Base-by-base conservation (phyloP, 2,113 vertebrate genomes). In the Clinocottus analis region DNA sequence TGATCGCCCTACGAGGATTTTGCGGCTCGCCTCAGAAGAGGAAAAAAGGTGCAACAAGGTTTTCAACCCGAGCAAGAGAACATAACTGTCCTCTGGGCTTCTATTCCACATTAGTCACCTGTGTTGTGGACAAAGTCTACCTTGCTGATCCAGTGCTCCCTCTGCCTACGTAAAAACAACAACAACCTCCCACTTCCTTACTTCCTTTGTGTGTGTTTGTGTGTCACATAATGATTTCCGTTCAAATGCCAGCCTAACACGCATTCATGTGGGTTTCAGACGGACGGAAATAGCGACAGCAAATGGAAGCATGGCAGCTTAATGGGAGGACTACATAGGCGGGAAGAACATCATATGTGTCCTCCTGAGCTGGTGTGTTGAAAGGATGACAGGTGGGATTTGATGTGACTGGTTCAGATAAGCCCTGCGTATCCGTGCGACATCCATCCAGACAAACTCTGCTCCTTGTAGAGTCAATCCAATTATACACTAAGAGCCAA, bases 71-170 rank as follows among this genome's bases (percentile, higher is more conserved):
- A 10, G 62, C 60, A 62, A 86, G 72, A 83, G 83, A 85, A 79
- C 79, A 86, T 14, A 62, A 62, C 80, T 55, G 53, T 71, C 90
- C 79, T 75, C 6, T 4, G 75, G 90, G 55, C 75, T 64, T 61
- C 5, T 39, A 7, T 62, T 84, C 68, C 76, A 29, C 66, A 82
- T 91, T 90, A 87, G 70, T 90, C 90, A 92, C 75, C 61, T 85
- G 77, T 79, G 86, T 72, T 80, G 35, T 31, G 25, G 72, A 70
- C 45, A 53, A 19, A 59, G 33, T 82, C 72, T 82, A 82, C 80
- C 83, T 85, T 77, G 25, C 66, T 12, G 56, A 63, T 43, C 45
- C 23, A 5, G 51, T 62, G 19, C 3, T 10, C 61, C 31, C 43
- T 33, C 65, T 66, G 53, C 58, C 62, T 25, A 47, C 66, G 1